phyloP scores from a whole-genome alignment of 2,797 vertebrate genomes.

The Bucorvus abyssinicus region DNA sequence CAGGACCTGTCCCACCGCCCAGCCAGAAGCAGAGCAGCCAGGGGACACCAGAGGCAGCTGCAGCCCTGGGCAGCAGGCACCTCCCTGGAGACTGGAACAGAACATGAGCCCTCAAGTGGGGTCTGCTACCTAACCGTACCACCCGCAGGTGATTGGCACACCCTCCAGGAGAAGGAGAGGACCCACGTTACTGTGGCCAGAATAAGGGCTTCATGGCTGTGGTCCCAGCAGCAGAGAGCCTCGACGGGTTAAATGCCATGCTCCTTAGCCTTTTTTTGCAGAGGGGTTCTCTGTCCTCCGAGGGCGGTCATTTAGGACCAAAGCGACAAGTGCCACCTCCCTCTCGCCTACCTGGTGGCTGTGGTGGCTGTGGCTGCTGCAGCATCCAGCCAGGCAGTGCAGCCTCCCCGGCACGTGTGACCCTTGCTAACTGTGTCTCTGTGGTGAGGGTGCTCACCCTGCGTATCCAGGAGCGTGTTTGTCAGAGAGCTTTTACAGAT shows the following conservation, averaged over 20 bases:
- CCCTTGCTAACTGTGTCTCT: neutral
- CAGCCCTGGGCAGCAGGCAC: neutral
- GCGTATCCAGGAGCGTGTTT: neutral
- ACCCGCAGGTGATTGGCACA: accelerated
- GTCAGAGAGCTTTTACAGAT: neutral
- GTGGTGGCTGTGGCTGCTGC: neutral
- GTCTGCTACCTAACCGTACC: neutral
- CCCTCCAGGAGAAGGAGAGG: neutral
- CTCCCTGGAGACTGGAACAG: neutral
- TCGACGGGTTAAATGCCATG: neutral
- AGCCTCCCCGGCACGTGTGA: neutral
- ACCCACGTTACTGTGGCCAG: accelerated
- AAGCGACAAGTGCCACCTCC: neutral
- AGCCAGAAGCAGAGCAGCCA: neutral
- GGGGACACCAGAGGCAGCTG: neutral
- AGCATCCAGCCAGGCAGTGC: neutral
- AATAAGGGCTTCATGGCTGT: neutral
- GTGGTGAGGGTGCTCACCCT: neutral
- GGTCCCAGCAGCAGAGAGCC: neutral
- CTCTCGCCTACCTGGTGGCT: neutral
- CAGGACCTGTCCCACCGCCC: neutral
- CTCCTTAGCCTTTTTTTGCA: neutral
- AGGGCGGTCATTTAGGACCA: neutral
- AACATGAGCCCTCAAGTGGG: neutral
- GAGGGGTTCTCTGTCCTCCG: neutral